phyloP scores from a whole-genome alignment of 2,797 vertebrate species.

The Dallia pectoralis region DNA sequence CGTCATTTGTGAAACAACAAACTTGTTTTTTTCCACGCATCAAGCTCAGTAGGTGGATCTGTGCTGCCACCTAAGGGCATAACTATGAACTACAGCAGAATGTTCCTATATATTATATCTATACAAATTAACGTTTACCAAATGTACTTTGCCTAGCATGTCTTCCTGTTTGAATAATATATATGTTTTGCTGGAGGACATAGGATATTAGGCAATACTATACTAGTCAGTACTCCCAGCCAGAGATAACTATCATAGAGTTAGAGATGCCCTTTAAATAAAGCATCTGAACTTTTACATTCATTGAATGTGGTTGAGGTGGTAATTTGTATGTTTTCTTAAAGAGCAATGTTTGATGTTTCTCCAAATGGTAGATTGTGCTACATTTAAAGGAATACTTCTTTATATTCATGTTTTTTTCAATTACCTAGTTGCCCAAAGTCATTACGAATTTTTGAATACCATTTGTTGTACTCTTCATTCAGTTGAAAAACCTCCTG shows the following conservation, averaged over 20 bases:
- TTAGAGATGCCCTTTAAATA: slow-evolving; percentile 46
- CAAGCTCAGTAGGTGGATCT: neutral
- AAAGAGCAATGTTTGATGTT: slow-evolving; percentile 61
- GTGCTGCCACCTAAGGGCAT: slow-evolving; percentile 20
- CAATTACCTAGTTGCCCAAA: too few species aligned
- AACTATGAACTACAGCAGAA: slow-evolving; percentile 9
- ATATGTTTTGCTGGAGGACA: slow-evolving; percentile 27
- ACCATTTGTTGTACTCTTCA: too few species aligned
- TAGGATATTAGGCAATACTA: slow-evolving; percentile 32
- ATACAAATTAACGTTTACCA: slow-evolving; percentile 30
- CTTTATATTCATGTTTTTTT: too few species aligned
- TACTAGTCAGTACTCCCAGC: slow-evolving; percentile 34
- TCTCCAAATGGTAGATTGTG: slow-evolving; percentile 60
- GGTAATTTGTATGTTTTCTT: slow-evolving; percentile 64
- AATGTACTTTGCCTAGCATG: slow-evolving; percentile 29
- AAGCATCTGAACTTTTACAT: slow-evolving; percentile 49
- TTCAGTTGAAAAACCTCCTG: too few species aligned
- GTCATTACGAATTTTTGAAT: too few species aligned
- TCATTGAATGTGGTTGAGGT: slow-evolving; percentile 30
- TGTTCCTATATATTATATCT: slow-evolving; percentile 20
- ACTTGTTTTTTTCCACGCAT: neutral
- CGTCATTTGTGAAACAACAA: slow-evolving; percentile 2
- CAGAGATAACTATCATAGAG: slow-evolving; percentile 42
- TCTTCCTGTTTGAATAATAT: slow-evolving; percentile 26
- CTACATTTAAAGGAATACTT: slow-evolving; percentile 31